Conservation (phyloP, 2,113 vertebrate genomes). For the Emydocephalus ijimae region DNA sequence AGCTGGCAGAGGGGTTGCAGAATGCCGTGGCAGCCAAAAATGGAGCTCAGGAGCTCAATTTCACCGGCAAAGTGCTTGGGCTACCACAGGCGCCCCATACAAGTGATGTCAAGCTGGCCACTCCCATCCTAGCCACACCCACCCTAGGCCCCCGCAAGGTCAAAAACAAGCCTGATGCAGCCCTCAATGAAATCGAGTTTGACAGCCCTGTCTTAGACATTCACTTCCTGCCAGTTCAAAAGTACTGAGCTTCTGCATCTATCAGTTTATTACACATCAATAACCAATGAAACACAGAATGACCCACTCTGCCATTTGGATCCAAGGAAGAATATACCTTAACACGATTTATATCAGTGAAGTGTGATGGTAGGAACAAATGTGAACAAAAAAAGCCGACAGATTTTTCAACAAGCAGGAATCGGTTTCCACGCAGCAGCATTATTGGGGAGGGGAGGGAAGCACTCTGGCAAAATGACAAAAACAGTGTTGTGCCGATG, state of each 20-base stretch:
- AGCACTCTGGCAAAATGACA: not conserved
- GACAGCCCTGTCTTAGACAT: too few species aligned
- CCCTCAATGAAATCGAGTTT: too few species aligned
- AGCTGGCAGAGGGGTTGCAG: too few species aligned
- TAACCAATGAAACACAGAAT: not conserved
- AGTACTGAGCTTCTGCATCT: not conserved
- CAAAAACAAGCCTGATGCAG: too few species aligned
- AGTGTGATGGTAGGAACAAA: not conserved
- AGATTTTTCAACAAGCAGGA: not conserved
- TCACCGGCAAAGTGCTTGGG: too few species aligned
- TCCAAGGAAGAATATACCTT: not conserved
- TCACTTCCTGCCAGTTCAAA: not conserved
- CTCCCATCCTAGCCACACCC: too few species aligned
- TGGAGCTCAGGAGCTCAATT: too few species aligned
- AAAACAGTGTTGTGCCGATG: not conserved
- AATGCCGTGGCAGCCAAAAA: too few species aligned
- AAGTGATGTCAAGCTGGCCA: too few species aligned
- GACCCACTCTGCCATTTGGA: not conserved
- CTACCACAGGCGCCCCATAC: too few species aligned
- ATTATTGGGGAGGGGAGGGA: too few species aligned
- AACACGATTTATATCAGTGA: not conserved
- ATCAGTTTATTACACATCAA: not conserved
- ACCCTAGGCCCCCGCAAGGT: too few species aligned
- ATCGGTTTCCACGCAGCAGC: fast-evolving
- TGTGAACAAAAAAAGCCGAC: not conserved